Percentiles rank a stretch among this genome's conserved stretches.
Evolutionary conservation across 2,113 vertebrate species (phyloP).

Genomic region (human): DNA sequence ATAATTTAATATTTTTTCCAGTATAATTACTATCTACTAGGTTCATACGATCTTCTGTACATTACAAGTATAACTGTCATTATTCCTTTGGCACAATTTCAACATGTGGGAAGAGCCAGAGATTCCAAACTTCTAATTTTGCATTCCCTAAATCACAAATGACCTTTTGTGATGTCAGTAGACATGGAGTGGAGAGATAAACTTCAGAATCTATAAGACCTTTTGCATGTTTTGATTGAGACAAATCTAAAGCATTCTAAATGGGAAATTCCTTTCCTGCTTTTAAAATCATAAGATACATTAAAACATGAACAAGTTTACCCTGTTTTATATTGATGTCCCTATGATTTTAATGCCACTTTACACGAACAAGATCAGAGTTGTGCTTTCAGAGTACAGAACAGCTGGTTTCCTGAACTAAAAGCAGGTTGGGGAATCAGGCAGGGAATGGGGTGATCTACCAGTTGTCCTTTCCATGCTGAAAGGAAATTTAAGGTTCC

Average conservation of each 20-base stretch:
- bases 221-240: constrained; percentile 30
- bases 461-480: background rate
- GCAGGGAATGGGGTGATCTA: background rate
- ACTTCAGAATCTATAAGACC: background rate
- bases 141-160: background rate
- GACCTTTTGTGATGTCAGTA: background rate
- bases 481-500: constrained; percentile 6
- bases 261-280: constrained; percentile 41
- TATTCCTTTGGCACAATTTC: background rate
- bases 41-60: background rate
- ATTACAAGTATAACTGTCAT: background rate
- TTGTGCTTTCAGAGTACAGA: background rate
- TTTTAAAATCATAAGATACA: constrained; percentile 43
- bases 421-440: background rate
- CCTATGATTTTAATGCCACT: background rate
- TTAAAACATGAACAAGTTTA: background rate
- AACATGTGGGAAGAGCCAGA: background rate
- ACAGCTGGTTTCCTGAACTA: constrained; percentile 11
- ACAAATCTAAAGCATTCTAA: constrained; percentile 32
- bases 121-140: background rate
- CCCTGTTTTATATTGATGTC: background rate
- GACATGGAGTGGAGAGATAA: background rate
- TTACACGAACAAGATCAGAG: background rate
- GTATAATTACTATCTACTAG: background rate
- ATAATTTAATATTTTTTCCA: background rate